These are phyloP conservation scores for Triplophysa yarkandensis DNA, from an alignment of 2,797 vertebrate species.

Conservation along the genomic window DNA sequence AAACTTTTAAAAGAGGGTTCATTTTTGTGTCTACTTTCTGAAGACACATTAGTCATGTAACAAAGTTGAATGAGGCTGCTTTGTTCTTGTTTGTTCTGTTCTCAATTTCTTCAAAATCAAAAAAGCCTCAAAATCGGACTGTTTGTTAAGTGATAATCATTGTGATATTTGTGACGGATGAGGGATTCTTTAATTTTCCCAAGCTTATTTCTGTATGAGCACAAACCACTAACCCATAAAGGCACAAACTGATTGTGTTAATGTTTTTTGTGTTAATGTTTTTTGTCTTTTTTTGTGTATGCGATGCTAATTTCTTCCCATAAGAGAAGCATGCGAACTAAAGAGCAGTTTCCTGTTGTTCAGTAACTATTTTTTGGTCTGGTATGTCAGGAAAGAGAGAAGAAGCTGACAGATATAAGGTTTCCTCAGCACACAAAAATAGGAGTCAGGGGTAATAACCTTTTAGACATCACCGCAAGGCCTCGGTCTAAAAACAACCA, in stretches of 20 bases:
- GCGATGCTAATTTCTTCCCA: background rate
- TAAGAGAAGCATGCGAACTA: background rate
- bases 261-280: too few species aligned
- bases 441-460: slow-evolving; percentile 17
- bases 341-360: slow-evolving; percentile 30
- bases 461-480: background rate
- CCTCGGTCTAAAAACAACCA: slow-evolving; percentile 33
- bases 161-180: too few species aligned
- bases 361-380: slow-evolving; percentile 4
- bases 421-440: background rate
- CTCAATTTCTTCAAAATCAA: background rate
- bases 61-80: background rate
- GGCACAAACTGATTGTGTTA: too few species aligned
- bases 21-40: background rate
- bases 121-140: background rate
- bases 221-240: too few species aligned
- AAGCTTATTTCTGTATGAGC: too few species aligned
- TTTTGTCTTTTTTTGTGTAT: too few species aligned
- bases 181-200: too few species aligned
- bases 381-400: slow-evolving; percentile 5
- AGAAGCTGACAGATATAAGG: slow-evolving; percentile 24
- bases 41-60: background rate
- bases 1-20: background rate
- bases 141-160: too few species aligned
- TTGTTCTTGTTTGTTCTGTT: background rate